Evolutionary conservation across 2,888 invertebrate genomes (phyloP), one percentile per base, ranked within the genome.

Genomic region (Taenaris catops): DNA sequence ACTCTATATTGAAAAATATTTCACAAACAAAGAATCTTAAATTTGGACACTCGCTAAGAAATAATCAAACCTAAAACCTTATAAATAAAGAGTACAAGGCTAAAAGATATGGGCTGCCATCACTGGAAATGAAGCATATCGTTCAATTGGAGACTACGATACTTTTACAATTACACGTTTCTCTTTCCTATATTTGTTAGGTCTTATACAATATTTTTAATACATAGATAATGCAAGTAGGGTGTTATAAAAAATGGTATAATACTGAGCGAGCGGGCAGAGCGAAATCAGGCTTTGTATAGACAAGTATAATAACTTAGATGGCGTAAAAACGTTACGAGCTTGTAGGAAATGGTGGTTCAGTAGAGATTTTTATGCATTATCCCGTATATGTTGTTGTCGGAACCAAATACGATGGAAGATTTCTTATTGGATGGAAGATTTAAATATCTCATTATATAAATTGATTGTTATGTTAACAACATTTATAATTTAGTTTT

Each of bases 81-180:
- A 28, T 35, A 42, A 25, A 18, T 23, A 49, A 53, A 60, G 55
- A 47, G 50, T 51, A 51, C 46, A 59, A 56, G 51, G 55, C 58
- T 55, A 60, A 53, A 55, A 54, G 56, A 10, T 18, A 57, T 53
- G 65, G 69, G 81, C 81, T 83, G 81, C 83, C 84, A 79, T 71
- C 73, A 68, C 58, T 51, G 80, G 72, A 81, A 84, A 79, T 81
- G 59, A 83, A 78, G 86, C 87, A 87, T 87, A 87, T 87, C 87
- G 80, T 80, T 78, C 69, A 70, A 80, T 65, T 73, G 66, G 86
- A 87, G 87, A 87, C 86, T 87, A 73, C 70, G 59, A 57, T 69
- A 80, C 63, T 70, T 78, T 74, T 81, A 80, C 74, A 64, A 72
- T 71, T 73, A 74, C 79, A 75, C 69, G 46, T 78, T 76, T 80